Percentiles rank a stretch among this genome's conserved stretches.
Conservation (phyloP, 2,888 invertebrate genomes). For the Noctua pronuba region DNA sequence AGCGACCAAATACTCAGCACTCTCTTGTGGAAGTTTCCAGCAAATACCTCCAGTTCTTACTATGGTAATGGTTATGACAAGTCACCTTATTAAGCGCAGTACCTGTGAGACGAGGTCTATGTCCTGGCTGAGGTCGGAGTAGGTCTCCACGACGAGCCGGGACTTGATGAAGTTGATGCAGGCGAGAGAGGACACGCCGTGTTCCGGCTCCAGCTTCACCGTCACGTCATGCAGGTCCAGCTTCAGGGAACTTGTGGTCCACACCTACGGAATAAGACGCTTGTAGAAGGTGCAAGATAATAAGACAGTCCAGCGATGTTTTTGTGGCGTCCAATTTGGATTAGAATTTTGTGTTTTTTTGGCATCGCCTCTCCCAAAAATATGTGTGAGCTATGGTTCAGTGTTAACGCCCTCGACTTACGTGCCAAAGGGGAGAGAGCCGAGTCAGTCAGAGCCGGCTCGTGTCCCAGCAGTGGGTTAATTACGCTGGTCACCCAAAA, state of each 20-base stretch:
- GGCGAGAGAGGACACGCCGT: slow-evolving; percentile 92
- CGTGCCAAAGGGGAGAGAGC: not conserved
- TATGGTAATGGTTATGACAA: not conserved
- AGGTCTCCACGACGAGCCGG: slow-evolving; percentile 95
- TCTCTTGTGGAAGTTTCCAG: not conserved
- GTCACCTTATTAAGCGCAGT: not conserved
- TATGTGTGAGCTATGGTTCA: not conserved
- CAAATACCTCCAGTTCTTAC: not conserved
- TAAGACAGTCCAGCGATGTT: not conserved
- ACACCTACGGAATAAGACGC: slow-evolving; percentile 85
- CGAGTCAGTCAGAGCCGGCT: too few species aligned
- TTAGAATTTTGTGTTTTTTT: not conserved
- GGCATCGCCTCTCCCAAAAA: not conserved
- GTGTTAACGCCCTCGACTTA: not conserved
- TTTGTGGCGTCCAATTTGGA: not conserved
- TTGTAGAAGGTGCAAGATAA: not conserved
- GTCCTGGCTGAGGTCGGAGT: slow-evolving; percentile 97
- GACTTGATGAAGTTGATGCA: slow-evolving; percentile 98
- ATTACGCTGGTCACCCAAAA: not conserved
- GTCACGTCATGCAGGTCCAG: slow-evolving; percentile 97
- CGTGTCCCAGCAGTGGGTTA: not conserved
- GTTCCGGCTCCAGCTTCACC: slow-evolving; percentile 92
- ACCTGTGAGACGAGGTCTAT: slow-evolving; percentile 97
- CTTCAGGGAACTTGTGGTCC: slow-evolving; percentile 95
- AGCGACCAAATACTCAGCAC: not conserved